Conservation (phyloP, 2,113 vertebrate genomes). For the Hemicordylus capensis region DNA sequence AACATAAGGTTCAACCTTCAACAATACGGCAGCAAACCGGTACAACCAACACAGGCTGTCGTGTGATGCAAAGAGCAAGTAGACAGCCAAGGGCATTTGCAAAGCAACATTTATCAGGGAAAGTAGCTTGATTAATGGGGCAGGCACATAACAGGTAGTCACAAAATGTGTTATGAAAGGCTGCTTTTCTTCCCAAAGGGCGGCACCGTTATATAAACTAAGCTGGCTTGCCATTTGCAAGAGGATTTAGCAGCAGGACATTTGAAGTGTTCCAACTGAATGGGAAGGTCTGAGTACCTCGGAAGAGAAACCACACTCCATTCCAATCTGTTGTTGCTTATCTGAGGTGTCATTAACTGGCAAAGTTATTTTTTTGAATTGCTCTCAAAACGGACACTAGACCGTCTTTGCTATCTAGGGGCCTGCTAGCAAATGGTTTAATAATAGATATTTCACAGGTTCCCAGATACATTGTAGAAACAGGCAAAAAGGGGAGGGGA, state of each 20-base stretch:
- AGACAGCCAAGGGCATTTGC: conserved; percentile 39
- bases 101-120: conserved; percentile 36
- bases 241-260: conserved; percentile 22
- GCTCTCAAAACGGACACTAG: background rate
- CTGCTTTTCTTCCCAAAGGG: background rate
- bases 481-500: background rate
- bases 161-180: background rate
- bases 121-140: conserved; percentile 45
- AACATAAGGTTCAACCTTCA: fast-evolving
- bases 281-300: background rate
- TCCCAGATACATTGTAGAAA: background rate
- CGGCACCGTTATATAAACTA: background rate
- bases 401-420: fast-evolving
- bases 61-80: conserved; percentile 17
- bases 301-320: background rate
- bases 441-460: background rate
- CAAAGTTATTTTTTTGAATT: conserved; percentile 1
- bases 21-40: background rate
- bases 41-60: conserved; percentile 1
- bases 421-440: background rate
- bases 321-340: background rate
- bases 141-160: conserved; percentile 16
- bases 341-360: background rate
- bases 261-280: background rate
- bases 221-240: background rate